Base-by-base conservation (phyloP, 2,797 vertebrate genomes). In the Lepilemur ruficaudatus region DNA sequence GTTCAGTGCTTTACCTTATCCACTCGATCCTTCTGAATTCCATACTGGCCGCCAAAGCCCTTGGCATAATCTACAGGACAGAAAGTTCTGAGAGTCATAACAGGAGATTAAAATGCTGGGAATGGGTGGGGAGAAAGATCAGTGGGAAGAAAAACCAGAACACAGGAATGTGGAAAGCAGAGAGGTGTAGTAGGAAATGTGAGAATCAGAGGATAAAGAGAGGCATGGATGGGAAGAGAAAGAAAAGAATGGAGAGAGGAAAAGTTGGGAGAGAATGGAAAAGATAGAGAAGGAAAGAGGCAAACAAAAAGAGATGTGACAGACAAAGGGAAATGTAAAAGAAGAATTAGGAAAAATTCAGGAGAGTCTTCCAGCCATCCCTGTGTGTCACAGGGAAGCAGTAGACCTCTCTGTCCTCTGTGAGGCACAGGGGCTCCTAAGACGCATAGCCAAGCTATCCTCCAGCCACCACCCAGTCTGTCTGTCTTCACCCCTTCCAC, bases 41-140 rank as follows among this genome's bases (percentile, higher is more conserved):
- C 99, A 0, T 99, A 99, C 11, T 98, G 99, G 61, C 99, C 99
- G 69, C 99, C 99, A 92, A 99, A 99, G 15, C 99, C 99, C 91
- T 99, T 99, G 76, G 99, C 98, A 94, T 99, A 99, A 98, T 99
- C 99, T 99, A 94, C 43, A 96, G 78, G 63, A 92, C 55, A 89
- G 46, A 95, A 93, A 95, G 38, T 5, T 73, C 63, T 84, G 67
- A 46, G n/a, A 96, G 91, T 97, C 65, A 96, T 23, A 76, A 73
- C 22, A 28, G 28, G n/a, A 90, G 69, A 50, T 67, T 52, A 84
- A 72, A 75, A 88, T 70, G 12, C 50, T 46, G 32, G 81, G 78
- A 41, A 69, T 25, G 0, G 23, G 13, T 41, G 8, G 32, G 23
- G 23, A 92, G 50, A 94, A 35, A 63, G 41, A 88, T 17, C 15